Evolutionary conservation across 2,888 invertebrate species (phyloP).

Genomic region (Lumbricus terrestris): DNA sequence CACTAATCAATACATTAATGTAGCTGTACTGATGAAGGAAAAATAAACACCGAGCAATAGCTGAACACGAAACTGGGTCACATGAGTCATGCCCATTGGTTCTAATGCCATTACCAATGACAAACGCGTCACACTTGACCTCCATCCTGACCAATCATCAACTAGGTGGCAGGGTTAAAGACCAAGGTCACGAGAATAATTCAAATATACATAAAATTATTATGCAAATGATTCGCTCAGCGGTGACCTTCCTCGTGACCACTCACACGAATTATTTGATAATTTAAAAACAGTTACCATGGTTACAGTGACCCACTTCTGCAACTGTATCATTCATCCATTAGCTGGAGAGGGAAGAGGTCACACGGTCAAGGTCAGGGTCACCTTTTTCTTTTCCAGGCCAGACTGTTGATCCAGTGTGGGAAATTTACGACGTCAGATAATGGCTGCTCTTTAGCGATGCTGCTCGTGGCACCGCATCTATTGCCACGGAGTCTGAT

Average conservation of each 20-base stretch:
- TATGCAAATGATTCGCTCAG: too few species aligned
- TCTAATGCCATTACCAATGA: neutral
- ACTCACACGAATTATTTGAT: neutral
- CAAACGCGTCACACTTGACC: neutral
- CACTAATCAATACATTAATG: too few species aligned
- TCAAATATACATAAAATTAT: too few species aligned
- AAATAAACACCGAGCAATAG: too few species aligned
- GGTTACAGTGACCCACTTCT: neutral
- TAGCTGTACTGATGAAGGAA: too few species aligned
- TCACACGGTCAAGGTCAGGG: neutral
- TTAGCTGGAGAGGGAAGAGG: too few species aligned
- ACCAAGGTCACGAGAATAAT: too few species aligned
- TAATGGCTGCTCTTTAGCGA: neutral
- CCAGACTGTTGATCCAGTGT: neutral
- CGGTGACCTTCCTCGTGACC: too few species aligned
- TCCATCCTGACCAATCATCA: neutral
- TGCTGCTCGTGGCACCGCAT: neutral
- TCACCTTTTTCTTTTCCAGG: neutral
- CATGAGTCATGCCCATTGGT: neutral
- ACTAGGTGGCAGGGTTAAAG: neutral
- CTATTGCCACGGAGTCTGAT: neutral
- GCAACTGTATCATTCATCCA: neutral
- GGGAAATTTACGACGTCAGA: neutral
- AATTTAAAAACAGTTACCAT: neutral
- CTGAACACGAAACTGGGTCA: neutral